A percentile compares a stretch with the other conserved stretches of the same genome.
phyloP scores from a whole-genome alignment of 2,113 vertebrate species.

The Vicugna pacos region DNA sequence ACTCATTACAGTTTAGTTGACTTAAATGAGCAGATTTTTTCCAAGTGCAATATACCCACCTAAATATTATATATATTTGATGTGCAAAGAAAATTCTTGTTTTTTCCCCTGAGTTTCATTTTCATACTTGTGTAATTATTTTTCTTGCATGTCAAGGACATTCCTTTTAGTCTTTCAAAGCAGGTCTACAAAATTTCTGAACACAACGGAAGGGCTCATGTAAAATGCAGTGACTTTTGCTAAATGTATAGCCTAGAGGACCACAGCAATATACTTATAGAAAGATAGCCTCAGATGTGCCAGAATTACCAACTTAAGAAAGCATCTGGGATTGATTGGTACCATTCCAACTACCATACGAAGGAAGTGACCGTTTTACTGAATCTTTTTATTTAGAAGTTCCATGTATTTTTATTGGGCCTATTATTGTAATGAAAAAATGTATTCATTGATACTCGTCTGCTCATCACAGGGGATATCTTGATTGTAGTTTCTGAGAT shows the following conservation, averaged over 20 bases:
- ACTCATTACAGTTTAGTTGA: background rate
- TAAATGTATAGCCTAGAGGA: background rate
- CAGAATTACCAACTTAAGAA: background rate
- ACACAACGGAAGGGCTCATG: background rate
- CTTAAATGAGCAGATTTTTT: background rate
- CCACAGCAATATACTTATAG: background rate
- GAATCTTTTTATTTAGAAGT: background rate
- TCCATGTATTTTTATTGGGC: background rate
- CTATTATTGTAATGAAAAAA: background rate
- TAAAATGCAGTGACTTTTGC: slow-evolving; percentile 3
- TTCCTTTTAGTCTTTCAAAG: background rate
- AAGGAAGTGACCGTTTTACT: background rate
- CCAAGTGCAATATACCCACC: background rate
- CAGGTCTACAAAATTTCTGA: background rate
- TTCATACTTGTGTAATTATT: background rate
- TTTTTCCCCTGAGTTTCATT: slow-evolving; percentile 2
- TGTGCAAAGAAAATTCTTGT: background rate
- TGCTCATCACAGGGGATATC: background rate
- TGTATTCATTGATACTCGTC: background rate
- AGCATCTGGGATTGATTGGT: background rate
- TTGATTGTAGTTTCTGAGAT: background rate
- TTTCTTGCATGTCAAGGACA: background rate
- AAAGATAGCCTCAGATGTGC: background rate
- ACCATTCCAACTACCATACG: background rate
- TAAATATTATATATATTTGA: background rate